Evolutionary conservation across 2,888 invertebrate species (phyloP).

Genomic region (Archaeoteleia sp.): DNA sequence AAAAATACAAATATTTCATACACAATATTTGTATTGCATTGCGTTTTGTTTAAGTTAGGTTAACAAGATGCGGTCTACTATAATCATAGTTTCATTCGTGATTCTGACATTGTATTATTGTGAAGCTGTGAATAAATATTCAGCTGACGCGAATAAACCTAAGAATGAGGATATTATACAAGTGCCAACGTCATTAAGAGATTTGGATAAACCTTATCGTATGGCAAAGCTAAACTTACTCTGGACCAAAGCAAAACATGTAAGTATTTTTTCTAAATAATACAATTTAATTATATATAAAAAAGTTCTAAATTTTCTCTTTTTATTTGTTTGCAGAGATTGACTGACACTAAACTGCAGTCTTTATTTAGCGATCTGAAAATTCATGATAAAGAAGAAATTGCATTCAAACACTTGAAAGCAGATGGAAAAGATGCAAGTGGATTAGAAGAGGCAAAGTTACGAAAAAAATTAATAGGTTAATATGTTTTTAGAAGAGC

Average conservation of each 20-base stretch:
- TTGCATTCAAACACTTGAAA: conserved; percentile 87
- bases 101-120: conserved; percentile 42
- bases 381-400: conserved; percentile 94
- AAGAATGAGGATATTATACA: conserved; percentile 70
- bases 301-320: background rate
- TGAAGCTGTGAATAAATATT: conserved; percentile 79
- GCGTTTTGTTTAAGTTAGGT: background rate
- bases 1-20: too few species aligned
- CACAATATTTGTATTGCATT: too few species aligned
- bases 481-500: too few species aligned
- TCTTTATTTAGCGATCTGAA: conserved; percentile 91
- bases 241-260: conserved; percentile 93
- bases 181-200: conserved; percentile 78
- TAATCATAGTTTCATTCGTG: conserved; percentile 29
- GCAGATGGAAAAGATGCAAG: conserved; percentile 91
- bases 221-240: conserved; percentile 93
- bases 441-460: conserved; percentile 87
- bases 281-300: conserved; percentile 4
- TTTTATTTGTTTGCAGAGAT: conserved; percentile 77
- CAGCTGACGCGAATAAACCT: conserved; percentile 78
- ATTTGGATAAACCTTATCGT: conserved; percentile 88
- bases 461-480: conserved; percentile 87
- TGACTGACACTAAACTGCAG: conserved; percentile 89
- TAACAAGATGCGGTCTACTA: conserved; percentile 8
- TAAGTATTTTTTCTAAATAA: conserved; percentile 74